These are phyloP conservation scores for Pampus argenteus DNA, from an alignment of 2,797 vertebrate species.

Conservation along the genomic window DNA sequence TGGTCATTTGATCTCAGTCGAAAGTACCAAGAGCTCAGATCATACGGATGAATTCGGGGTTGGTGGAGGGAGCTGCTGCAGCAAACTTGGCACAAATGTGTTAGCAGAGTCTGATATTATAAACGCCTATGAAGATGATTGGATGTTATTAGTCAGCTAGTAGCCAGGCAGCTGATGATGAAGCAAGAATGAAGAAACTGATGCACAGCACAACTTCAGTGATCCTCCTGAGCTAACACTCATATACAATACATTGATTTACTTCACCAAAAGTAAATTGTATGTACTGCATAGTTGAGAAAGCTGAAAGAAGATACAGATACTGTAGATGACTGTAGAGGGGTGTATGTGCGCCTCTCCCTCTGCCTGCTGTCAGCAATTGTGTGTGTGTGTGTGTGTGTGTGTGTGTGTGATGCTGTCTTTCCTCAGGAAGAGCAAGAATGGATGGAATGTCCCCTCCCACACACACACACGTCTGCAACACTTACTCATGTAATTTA, in stretches of 20 bases:
- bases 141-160: not conserved
- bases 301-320: constrained; percentile 41
- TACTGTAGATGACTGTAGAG: constrained; percentile 50
- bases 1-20: not conserved
- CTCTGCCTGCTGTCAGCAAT: constrained; percentile 47
- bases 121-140: not conserved
- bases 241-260: too few species aligned
- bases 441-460: constrained; percentile 71
- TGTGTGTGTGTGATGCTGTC: constrained; percentile 49
- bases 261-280: too few species aligned
- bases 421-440: constrained; percentile 77
- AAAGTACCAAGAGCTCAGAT: too few species aligned
- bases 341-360: constrained; percentile 43
- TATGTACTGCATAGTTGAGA: constrained; percentile 9
- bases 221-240: too few species aligned
- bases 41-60: too few species aligned
- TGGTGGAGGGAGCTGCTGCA: not conserved
- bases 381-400: constrained; percentile 15
- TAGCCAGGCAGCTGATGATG: not conserved
- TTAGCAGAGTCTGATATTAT: not conserved
- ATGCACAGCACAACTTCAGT: not conserved
- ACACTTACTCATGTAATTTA: not conserved
- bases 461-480: constrained; percentile 27
- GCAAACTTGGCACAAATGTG: not conserved
- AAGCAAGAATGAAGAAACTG: not conserved